Evolutionary conservation across 1,140 invertebrate species (phyloP).

Genomic region (Danaus plexippus): DNA sequence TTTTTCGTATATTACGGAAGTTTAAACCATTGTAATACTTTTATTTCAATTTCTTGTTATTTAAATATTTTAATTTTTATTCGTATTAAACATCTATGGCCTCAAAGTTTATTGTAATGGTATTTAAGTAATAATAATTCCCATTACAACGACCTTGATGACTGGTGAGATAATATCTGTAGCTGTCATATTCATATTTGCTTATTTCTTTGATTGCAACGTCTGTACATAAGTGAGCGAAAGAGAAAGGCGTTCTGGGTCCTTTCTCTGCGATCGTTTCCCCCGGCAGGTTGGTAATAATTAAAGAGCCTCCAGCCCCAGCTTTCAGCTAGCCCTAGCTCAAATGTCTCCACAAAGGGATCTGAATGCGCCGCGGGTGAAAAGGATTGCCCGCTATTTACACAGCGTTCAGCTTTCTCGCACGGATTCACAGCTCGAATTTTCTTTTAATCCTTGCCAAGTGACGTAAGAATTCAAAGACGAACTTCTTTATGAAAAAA

Average conservation of each 20-base stretch:
- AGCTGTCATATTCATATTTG: not conserved
- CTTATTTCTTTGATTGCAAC: constrained; percentile 18
- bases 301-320: constrained; percentile 45
- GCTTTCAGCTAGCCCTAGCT: constrained; percentile 44
- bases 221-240: constrained; percentile 25
- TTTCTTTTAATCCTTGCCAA: constrained; percentile 18
- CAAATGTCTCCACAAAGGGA: constrained; percentile 48
- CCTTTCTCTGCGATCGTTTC: constrained; percentile 25
- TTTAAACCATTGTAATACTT: not conserved
- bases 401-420: constrained; percentile 26
- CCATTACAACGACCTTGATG: too few species aligned
- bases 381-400: constrained; percentile 49
- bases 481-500: constrained; percentile 1
- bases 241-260: constrained; percentile 10
- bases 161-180: too few species aligned
- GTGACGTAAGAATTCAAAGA: constrained; percentile 10
- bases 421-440: constrained; percentile 20
- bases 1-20: too few species aligned
- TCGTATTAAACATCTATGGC: too few species aligned
- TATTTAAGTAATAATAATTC: too few species aligned
- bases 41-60: constrained; percentile 4
- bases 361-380: constrained; percentile 43
- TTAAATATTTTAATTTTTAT: not conserved
- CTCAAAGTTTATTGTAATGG: too few species aligned
- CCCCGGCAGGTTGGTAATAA: constrained; percentile 42